Conservation (phyloP, 2,888 invertebrate species). For the Balanococcus diminutus region DNA sequence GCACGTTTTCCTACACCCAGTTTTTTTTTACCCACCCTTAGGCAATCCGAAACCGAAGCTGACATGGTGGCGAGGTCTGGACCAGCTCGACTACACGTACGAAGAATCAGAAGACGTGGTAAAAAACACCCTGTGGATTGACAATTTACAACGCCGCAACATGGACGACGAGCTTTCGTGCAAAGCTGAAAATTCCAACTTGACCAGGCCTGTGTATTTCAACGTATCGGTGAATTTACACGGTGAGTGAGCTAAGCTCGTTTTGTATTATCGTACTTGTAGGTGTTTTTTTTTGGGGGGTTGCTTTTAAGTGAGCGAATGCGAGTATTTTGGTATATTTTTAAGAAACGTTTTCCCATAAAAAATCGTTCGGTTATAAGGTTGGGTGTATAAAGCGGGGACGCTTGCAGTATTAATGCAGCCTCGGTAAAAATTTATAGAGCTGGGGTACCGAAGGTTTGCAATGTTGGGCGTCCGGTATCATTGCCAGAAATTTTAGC, state of each 20-base stretch:
- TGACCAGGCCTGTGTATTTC: constrained; percentile 71
- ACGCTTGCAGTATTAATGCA: constrained; percentile 36
- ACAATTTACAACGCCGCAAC: constrained; percentile 38
- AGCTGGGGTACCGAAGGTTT: neutral
- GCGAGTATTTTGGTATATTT: too few species aligned
- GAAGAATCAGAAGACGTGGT: constrained; percentile 32
- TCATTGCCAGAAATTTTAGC: constrained; percentile 37
- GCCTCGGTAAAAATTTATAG: constrained; percentile 11
- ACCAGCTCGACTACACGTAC: constrained; percentile 37
- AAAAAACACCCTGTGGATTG: constrained; percentile 31
- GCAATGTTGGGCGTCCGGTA: constrained; percentile 26
- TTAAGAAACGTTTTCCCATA: too few species aligned
- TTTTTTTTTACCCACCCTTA: too few species aligned
- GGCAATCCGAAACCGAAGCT: constrained; percentile 44
- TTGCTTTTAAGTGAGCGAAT: too few species aligned
- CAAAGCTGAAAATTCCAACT: constrained; percentile 73
- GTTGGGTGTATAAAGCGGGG: neutral
- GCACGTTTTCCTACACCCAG: too few species aligned
- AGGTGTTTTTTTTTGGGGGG: neutral
- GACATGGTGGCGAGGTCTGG: constrained; percentile 44
- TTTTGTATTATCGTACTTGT: neutral
- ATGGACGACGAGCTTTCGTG: constrained; percentile 63
- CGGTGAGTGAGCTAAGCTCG: constrained; percentile 62
- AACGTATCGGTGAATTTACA: constrained; percentile 74
- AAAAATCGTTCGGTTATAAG: too few species aligned